Evolutionary conservation across 2,888 invertebrate species (phyloP), one percentile per base, ranked within the genome.

Genomic region (Dryadula phaetusa): DNA sequence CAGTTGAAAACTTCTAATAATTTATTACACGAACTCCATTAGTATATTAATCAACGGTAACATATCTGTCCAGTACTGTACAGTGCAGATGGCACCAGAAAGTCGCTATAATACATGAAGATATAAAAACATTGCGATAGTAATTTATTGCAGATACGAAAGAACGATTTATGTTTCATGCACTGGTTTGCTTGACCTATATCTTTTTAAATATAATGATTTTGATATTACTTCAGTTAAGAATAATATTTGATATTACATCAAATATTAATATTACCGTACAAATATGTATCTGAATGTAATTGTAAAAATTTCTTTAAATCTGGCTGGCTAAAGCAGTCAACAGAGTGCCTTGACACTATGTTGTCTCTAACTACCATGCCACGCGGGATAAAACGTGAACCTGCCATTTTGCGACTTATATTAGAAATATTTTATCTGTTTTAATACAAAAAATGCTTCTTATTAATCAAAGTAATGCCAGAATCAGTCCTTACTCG

Each of bases 151-250:
- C 44, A 44, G 44, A 44, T 60, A 28, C 42, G 60, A 32, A 60
- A 44, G 25, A 14, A 44, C 60, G 44, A 60, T 60, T 44, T 65
- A 58, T 58, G 25, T 16, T 54, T 25, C 46, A 56, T 46, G 46
- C n/a, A 12, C 54, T 64, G 46, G 56, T 64, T 56, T 60, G 25
- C 49, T 42, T 65, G 64, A 65, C 58, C 64, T 58, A 65, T 58
- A 40, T 65, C 18, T 65, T 56, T 58, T n/a, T 25, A 20, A 10
- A 58, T 58, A 60, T 49, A 7, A 52, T 20, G 22, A 49, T 58
- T 60, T n/a, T 42, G 8, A 40, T 42, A 16, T 25, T 40, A 40
- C 14, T 16, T 28, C 16, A 10, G 28, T 14, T 18, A 20, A 28
- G 4, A 25, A 18, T 6, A 28, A n/a, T 8, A 14, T 22, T 47